Evolutionary conservation across 2,888 invertebrate species (phyloP).

Genomic region (Hirtodrosophila histrioides): DNA sequence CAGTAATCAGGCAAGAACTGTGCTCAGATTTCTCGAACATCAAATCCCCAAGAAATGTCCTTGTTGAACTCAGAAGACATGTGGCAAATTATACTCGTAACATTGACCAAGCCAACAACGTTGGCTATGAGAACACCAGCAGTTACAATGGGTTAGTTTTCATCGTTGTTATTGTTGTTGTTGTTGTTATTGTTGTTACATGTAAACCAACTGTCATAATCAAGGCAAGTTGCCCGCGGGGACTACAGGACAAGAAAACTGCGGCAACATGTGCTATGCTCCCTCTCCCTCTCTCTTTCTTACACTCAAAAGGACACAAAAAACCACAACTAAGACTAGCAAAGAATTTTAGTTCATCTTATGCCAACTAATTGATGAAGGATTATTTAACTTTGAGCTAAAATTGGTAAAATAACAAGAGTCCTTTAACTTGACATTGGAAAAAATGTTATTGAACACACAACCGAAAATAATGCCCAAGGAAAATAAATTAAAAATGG

Average conservation of each 20-base stretch:
- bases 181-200: conserved; percentile 42
- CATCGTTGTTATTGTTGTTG: conserved; percentile 18
- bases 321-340: background rate
- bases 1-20: conserved; percentile 49
- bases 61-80: conserved; percentile 57
- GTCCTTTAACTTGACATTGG: no score
- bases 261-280: conserved; percentile 55
- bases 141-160: conserved; percentile 47
- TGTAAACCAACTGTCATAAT: conserved; percentile 76
- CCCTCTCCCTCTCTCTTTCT: conserved; percentile 10
- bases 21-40: conserved; percentile 30
- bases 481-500: no score
- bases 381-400: conserved; percentile 7
- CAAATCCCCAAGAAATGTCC: conserved; percentile 60
- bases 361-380: conserved; percentile 3
- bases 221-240: conserved; percentile 71
- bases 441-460: no score
- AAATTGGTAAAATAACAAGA: no score
- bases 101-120: conserved; percentile 62
- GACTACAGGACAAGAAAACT: conserved; percentile 42
- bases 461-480: no score
- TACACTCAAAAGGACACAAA: conserved; percentile 17
- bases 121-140: conserved; percentile 15
- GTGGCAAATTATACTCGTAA: conserved; percentile 51
- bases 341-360: conserved; percentile 25